phyloP scores from a whole-genome alignment of 2,113 vertebrate genomes.

The Rhombomys opimus region DNA sequence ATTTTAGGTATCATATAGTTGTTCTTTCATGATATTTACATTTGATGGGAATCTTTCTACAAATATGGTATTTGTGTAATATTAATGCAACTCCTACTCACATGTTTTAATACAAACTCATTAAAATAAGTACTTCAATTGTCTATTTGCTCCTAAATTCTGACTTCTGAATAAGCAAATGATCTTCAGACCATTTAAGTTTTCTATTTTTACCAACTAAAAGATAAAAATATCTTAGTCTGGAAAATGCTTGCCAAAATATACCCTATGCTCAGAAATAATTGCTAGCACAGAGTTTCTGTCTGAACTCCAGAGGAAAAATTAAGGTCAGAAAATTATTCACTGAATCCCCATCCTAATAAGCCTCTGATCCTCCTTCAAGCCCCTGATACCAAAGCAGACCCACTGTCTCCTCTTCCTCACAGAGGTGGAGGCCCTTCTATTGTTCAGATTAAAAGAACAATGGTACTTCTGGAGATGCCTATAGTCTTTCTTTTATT shows the following conservation, averaged over 20 bases:
- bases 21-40: background rate
- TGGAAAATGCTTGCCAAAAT: background rate
- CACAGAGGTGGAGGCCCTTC: too few species aligned
- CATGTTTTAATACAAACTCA: slow-evolving; percentile 27
- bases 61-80: background rate
- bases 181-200: background rate
- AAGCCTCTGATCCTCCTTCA: too few species aligned
- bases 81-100: background rate
- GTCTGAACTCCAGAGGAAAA: background rate
- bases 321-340: background rate
- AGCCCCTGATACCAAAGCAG: background rate
- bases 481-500: background rate
- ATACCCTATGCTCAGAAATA: background rate
- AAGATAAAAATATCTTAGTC: background rate
- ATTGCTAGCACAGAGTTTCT: background rate
- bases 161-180: slow-evolving; percentile 40
- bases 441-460: background rate
- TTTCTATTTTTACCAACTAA: slow-evolving; percentile 52
- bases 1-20: background rate
- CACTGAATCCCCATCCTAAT: background rate
- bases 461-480: background rate
- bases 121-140: slow-evolving; percentile 51
- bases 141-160: slow-evolving; percentile 1
- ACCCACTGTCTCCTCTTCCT: background rate
- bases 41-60: background rate